Conservation (phyloP, 2,113 vertebrate genomes). For the Tautogolabrus adspersus region DNA sequence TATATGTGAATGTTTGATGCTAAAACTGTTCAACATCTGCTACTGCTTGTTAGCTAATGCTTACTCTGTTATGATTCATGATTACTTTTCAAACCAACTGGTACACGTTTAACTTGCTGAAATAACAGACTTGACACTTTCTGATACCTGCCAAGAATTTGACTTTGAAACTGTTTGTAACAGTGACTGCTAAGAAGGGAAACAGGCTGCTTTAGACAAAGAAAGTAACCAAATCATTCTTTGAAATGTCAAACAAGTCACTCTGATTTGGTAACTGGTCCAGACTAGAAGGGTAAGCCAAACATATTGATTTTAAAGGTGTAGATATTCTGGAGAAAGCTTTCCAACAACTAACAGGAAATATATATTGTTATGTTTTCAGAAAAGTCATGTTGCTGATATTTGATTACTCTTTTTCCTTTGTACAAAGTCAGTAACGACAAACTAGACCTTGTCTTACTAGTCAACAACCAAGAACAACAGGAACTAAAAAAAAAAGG, state of each 20-base stretch:
- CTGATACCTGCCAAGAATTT: constrained; percentile 8
- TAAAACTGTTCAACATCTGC: not conserved
- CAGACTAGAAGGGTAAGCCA: not conserved
- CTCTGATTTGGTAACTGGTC: not conserved
- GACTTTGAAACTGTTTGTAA: not conserved
- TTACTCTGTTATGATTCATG: too few species aligned
- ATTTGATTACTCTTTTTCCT: too few species aligned
- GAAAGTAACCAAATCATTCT: constrained; percentile 1
- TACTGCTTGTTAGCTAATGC: not conserved
- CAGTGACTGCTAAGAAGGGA: not conserved
- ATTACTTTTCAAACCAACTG: too few species aligned
- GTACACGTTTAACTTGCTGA: not conserved
- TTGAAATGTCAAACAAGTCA: constrained; percentile 9
- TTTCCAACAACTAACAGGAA: too few species aligned
- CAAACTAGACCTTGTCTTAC: too few species aligned
- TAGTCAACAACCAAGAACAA: not conserved
- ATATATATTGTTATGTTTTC: too few species aligned
- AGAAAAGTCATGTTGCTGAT: too few species aligned
- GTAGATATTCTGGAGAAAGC: not conserved
- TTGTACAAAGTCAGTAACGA: too few species aligned
- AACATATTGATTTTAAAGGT: not conserved
- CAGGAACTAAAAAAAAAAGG: not conserved
- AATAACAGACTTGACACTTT: not conserved
- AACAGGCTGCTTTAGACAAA: not conserved
- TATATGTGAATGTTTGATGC: not conserved